These are phyloP conservation scores for Julus scanicus DNA, from an alignment of 2,888 invertebrate species.

Conservation along the genomic window DNA sequence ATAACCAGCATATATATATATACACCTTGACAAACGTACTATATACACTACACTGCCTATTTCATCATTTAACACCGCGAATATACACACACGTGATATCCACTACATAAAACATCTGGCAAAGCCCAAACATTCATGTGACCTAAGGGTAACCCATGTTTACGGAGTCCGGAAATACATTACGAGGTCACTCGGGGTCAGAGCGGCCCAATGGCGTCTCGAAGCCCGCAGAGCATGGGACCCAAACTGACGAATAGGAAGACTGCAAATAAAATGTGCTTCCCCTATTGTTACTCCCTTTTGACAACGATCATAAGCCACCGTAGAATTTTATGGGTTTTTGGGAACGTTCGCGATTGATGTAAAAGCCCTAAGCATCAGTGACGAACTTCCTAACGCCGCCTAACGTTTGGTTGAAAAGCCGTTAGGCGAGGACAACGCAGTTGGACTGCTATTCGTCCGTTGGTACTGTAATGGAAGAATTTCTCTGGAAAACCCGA, in stretches of 20 bases:
- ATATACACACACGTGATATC: no score
- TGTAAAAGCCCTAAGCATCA: neutral
- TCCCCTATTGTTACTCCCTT: neutral
- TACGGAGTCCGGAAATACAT: neutral
- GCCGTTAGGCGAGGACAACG: conserved; percentile 3
- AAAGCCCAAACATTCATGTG: neutral
- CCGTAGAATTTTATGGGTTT: conserved; percentile 3
- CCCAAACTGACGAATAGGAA: neutral
- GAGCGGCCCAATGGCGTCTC: neutral
- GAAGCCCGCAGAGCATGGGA: neutral
- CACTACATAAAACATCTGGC: neutral
- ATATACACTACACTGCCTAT: no score
- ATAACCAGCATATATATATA: no score
- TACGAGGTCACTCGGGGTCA: neutral
- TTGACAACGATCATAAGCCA: neutral
- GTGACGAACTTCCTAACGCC: neutral
- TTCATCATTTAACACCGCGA: no score
- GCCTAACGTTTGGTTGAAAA: conserved; percentile 36
- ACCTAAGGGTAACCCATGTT: neutral
- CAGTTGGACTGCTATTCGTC: neutral
- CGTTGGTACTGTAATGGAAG: neutral
- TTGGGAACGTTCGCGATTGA: neutral
- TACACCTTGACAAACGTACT: no score
- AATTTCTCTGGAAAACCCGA: neutral
- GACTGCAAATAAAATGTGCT: neutral